A percentile compares a stretch with the other conserved stretches of the same genome.
These are phyloP conservation scores for Diarsia mendica DNA, from an alignment of 2,888 invertebrate species.

Conservation along the genomic window DNA sequence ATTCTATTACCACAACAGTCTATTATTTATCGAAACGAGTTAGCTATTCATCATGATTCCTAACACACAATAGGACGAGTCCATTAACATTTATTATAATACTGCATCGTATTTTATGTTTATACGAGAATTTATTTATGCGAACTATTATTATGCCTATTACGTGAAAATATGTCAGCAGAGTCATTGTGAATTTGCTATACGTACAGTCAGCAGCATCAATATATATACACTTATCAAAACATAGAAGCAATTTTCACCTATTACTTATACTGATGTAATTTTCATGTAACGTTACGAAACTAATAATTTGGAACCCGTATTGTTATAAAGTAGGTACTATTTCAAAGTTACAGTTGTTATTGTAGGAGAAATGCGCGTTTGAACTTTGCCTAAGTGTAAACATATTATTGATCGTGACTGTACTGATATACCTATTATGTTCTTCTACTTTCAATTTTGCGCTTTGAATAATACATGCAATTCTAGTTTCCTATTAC, in stretches of 20 bases:
- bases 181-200: constrained; percentile 46
- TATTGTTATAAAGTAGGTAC: too few species aligned
- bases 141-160: constrained; percentile 48
- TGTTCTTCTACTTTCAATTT: constrained; percentile 52
- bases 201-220: not conserved
- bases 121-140: constrained; percentile 35
- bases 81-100: constrained; percentile 35
- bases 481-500: constrained; percentile 60
- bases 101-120: constrained; percentile 30
- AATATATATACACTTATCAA: too few species aligned
- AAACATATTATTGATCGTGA: too few species aligned
- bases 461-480: constrained; percentile 64
- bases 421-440: constrained; percentile 31
- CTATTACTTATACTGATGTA: too few species aligned
- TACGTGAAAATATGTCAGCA: constrained; percentile 62
- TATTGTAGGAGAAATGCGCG: too few species aligned
- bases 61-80: constrained; percentile 13
- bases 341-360: too few species aligned
- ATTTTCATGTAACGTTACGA: too few species aligned
- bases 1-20: not conserved
- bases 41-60: constrained; percentile 23
- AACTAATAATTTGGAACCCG: too few species aligned
- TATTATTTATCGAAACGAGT: constrained; percentile 21
- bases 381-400: too few species aligned
- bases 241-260: too few species aligned